Evolutionary conservation across 2,113 vertebrate species (phyloP).

Genomic region (Malaclemys terrapin): DNA sequence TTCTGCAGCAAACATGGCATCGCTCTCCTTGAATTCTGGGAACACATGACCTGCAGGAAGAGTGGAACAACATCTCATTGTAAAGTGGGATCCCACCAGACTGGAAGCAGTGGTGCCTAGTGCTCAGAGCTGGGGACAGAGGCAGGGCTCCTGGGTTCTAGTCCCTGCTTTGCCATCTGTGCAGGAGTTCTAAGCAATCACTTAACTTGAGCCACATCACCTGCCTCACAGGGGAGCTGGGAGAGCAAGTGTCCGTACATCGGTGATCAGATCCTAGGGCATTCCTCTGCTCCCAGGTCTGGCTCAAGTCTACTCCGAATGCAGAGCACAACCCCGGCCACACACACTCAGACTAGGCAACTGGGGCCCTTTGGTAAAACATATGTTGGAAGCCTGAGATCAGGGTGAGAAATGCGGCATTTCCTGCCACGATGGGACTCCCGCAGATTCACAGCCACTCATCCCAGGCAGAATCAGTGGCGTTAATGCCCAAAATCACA

Average conservation of each 20-base stretch:
- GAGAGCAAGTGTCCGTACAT: not conserved
- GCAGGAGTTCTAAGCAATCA: not conserved
- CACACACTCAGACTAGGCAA: not conserved
- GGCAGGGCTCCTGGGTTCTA: rapidly evolving
- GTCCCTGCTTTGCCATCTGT: not conserved
- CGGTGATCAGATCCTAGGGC: not conserved
- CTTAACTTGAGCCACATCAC: not conserved
- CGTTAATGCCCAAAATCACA: too few relatives aligned
- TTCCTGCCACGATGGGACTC: not conserved
- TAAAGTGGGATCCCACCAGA: not conserved
- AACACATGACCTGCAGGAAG: constrained; percentile 89
- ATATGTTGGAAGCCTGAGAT: not conserved
- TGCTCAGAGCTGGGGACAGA: not conserved
- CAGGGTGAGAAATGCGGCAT: not conserved
- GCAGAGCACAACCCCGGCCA: not conserved
- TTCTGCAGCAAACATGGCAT: constrained; percentile 98
- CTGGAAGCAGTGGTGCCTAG: not conserved
- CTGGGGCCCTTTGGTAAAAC: not conserved
- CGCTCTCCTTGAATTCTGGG: constrained; percentile 98
- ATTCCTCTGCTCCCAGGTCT: not conserved
- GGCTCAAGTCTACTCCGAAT: rapidly evolving
- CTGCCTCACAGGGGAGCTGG: not conserved
- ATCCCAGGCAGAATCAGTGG: not conserved
- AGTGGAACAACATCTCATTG: rapidly evolving
- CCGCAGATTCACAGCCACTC: not conserved